Evolutionary conservation across 2,888 invertebrate genomes (phyloP).

Genomic region (Drosophila kanekoi): DNA sequence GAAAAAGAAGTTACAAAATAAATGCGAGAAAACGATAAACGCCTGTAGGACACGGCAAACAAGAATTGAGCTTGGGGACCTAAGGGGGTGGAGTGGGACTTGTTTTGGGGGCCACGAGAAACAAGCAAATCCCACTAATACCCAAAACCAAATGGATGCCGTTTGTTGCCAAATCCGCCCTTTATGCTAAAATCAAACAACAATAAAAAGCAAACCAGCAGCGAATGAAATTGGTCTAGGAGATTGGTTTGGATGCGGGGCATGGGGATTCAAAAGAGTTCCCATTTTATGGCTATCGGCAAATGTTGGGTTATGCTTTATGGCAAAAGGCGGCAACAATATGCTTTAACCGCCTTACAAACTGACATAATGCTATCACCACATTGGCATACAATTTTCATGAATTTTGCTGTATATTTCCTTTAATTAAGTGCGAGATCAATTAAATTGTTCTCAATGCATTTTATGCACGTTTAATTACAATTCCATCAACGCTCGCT

Average conservation of each 20-base stretch:
- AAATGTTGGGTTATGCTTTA: constrained; percentile 69
- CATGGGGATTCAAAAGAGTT: constrained; percentile 26
- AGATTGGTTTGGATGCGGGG: constrained; percentile 6
- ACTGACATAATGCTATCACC: not conserved
- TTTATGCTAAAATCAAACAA: constrained; percentile 78
- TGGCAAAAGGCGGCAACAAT: constrained; percentile 25
- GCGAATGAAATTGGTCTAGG: constrained; percentile 56
- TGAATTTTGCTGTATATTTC: constrained; percentile 34
- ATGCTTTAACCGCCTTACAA: not conserved
- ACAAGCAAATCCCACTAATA: constrained; percentile 69
- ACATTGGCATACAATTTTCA: constrained; percentile 2
- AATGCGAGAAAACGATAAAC: constrained; percentile 69
- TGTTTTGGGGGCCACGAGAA: constrained; percentile 17
- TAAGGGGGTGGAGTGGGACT: not conserved
- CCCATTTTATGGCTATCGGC: constrained; percentile 64
- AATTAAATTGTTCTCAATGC: constrained; percentile 34
- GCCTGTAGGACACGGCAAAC: constrained; percentile 53
- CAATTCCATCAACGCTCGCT: constrained; percentile 44
- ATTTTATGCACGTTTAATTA: constrained; percentile 39
- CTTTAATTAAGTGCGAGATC: constrained; percentile 53
- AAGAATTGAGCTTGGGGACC: constrained; percentile 2
- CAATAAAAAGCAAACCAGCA: constrained; percentile 67
- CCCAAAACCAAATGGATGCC: constrained; percentile 71
- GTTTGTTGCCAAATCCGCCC: constrained; percentile 74
- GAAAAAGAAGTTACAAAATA: constrained; percentile 31